Base-by-base conservation (phyloP, 2,797 vertebrate species). In the Dipus sagitta region DNA sequence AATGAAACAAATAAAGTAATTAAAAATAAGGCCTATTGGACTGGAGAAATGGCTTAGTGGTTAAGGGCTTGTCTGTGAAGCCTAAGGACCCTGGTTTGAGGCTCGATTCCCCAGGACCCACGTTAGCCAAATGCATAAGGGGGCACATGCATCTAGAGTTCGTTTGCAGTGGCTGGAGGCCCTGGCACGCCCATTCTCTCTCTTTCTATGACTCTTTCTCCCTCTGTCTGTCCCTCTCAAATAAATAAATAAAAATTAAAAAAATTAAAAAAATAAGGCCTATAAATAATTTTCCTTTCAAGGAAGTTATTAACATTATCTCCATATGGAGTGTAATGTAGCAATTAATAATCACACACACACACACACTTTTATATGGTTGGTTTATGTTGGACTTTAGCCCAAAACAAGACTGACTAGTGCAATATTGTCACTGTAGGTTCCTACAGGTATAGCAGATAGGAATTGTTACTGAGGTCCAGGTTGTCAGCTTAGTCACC, bases 361-460 rank as follows among this genome's bases (percentile, higher is more conserved):
- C 47, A 47, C 47, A 47, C 47, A 47, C 47, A 88, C 78, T n/a
- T n/a, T n/a, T n/a, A 93, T 82, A 85, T 92, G 54, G 87, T 26
- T 85, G 91, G 84, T 79, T 93, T 86, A 86, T 20, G 74, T 86
- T 92, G 76, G 95, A 94, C 85, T 92, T 94, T 81, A 75, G 74
- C 72, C 26, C n/a, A 65, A 79, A 15, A 90, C 67, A 95, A n/a
- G 80, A 70, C 24, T 68, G 72, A 85, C 84, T 42, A 18, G 6
- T 92, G 42, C 30, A 65, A 75, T 28, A 52, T 82, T 42, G 2
- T 83, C 38, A 87, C 62, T 62, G 3, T 52, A 60, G 78, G 6
- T 92, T 47, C 34, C 28, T 86, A 54, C 18, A 77, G 52, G 18
- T n/a, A 80, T 54, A 71, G 62, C 81, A 78, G 30, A 68, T 67